These are phyloP conservation scores for Eutrigla gurnardus DNA, from an alignment of 2,797 vertebrate species.

Conservation along the genomic window DNA sequence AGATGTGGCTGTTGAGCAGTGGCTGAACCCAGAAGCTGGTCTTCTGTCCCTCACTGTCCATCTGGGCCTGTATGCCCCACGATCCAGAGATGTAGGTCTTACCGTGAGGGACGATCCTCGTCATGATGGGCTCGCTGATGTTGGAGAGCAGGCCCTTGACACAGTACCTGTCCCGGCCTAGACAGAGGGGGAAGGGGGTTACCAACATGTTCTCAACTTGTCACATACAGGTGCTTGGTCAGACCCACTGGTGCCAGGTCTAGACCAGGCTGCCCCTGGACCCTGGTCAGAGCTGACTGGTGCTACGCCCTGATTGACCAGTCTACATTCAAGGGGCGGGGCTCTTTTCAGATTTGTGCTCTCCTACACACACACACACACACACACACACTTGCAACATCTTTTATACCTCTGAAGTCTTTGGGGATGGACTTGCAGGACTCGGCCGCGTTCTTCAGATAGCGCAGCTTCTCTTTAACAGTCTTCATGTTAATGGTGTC, in stretches of 20 bases:
- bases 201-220: too few relatives aligned
- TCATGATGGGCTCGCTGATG: slow-evolving; percentile 71
- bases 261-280: too few relatives aligned
- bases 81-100: slow-evolving; percentile 73
- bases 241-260: too few relatives aligned
- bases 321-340: too few relatives aligned
- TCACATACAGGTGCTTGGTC: too few relatives aligned
- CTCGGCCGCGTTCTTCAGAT: slow-evolving; percentile 74
- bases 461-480: slow-evolving; percentile 73
- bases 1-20: slow-evolving; percentile 59
- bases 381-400: background rate
- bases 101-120: slow-evolving; percentile 71
- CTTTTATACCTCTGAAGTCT: slow-evolving; percentile 71
- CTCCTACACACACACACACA: slow-evolving; percentile 5
- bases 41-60: slow-evolving; percentile 8
- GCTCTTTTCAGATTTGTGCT: too few relatives aligned
- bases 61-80: slow-evolving; percentile 77
- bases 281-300: too few relatives aligned
- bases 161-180: slow-evolving; percentile 62
- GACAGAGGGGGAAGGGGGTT: background rate
- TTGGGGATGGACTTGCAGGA: slow-evolving; percentile 77
- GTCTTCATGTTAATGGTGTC: slow-evolving; percentile 76
- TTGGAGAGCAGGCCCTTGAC: slow-evolving; percentile 71
- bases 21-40: slow-evolving; percentile 77
- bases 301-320: too few relatives aligned